These are phyloP conservation scores for Chrysolina oricalcia DNA, from an alignment of 2,888 invertebrate genomes.

Conservation along the genomic window DNA sequence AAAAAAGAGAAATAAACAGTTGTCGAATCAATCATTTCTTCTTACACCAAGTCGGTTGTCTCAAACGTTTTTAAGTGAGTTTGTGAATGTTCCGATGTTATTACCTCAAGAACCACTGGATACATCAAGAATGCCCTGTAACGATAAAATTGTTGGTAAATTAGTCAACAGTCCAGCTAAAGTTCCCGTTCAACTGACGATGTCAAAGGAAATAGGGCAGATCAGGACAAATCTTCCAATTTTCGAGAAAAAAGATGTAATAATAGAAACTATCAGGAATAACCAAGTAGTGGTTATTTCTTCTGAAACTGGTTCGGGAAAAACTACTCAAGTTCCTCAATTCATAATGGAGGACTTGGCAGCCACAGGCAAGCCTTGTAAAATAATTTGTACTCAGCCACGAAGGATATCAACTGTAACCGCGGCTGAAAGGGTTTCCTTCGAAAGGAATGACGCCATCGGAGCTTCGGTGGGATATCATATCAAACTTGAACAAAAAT, in stretches of 20 bases:
- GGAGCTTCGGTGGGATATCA: slow-evolving; percentile 80
- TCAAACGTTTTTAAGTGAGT: slow-evolving; percentile 32
- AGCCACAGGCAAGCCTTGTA: slow-evolving; percentile 77
- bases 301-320: slow-evolving; percentile 94
- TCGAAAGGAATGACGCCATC: slow-evolving; percentile 75
- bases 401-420: slow-evolving; percentile 88
- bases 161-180: slow-evolving; percentile 25
- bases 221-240: slow-evolving; percentile 83
- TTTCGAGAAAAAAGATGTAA: slow-evolving; percentile 77
- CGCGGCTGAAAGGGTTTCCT: slow-evolving; percentile 88
- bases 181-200: slow-evolving; percentile 28
- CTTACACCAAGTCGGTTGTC: slow-evolving; percentile 49
- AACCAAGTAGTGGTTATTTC: slow-evolving; percentile 84
- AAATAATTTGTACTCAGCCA: slow-evolving; percentile 95
- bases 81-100: slow-evolving; percentile 21
- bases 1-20: slow-evolving; percentile 55
- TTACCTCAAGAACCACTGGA: slow-evolving; percentile 24
- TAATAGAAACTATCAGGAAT: slow-evolving; percentile 78
- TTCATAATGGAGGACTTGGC: slow-evolving; percentile 87
- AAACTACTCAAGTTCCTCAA: slow-evolving; percentile 97
- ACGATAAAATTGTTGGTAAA: slow-evolving; percentile 31
- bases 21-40: slow-evolving; percentile 56
- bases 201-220: slow-evolving; percentile 63
- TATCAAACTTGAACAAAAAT: slow-evolving; percentile 90
- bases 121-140: slow-evolving; percentile 31